A percentile compares a stretch with the other conserved stretches of the same genome.
Evolutionary conservation across 2,113 vertebrate genomes (phyloP).

Genomic region (Nyctereutes procyonoides): DNA sequence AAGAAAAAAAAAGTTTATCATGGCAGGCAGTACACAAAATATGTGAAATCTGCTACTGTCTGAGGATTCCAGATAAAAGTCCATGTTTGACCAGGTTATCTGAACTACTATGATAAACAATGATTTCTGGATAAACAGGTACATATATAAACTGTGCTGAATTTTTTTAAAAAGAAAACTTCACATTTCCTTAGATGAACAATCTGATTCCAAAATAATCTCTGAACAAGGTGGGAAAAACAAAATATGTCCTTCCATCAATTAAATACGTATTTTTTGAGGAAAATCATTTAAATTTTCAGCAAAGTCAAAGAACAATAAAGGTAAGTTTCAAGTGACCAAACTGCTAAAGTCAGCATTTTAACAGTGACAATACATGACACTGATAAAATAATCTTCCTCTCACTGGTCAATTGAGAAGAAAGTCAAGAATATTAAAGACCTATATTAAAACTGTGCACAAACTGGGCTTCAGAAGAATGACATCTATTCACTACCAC

Average conservation of each 20-base stretch:
- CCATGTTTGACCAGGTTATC: background rate
- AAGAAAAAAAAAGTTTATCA: background rate
- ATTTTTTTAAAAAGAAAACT: background rate
- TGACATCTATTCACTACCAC: slow-evolving; percentile 27
- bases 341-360: background rate
- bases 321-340: background rate
- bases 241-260: background rate
- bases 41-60: background rate
- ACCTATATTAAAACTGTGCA: background rate
- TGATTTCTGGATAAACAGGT: background rate
- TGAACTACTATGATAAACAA: background rate
- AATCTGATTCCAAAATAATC: slow-evolving; percentile 24
- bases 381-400: background rate
- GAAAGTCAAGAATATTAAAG: slow-evolving; percentile 10
- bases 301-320: background rate
- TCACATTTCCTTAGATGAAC: slow-evolving; percentile 45
- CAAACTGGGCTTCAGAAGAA: background rate
- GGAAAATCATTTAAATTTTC: slow-evolving; percentile 37
- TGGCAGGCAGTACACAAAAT: background rate
- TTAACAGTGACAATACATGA: background rate
- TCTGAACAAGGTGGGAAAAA: background rate
- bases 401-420: background rate
- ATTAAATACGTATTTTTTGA: background rate
- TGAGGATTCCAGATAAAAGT: slow-evolving; percentile 7
- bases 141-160: background rate